Conservation (phyloP, 53 echinoderm and acorn worm species). For the Henricia sp. region DNA sequence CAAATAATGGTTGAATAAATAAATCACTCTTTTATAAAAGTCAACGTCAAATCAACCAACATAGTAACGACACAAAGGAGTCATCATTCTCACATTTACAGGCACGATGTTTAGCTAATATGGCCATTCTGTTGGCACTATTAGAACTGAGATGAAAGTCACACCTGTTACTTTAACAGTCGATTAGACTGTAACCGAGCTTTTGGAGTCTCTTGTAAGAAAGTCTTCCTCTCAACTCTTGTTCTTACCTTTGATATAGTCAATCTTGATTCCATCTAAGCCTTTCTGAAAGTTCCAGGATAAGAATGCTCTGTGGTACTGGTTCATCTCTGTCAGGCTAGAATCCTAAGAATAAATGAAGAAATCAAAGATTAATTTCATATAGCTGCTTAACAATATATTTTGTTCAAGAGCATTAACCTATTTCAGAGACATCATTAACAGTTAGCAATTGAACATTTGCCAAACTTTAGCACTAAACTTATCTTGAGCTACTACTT, state of each 20-base stretch:
- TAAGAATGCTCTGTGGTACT: conserved; percentile 90
- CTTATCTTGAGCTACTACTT: not conserved
- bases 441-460: not conserved
- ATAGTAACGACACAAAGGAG: too few species aligned
- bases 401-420: too few species aligned
- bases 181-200: not conserved
- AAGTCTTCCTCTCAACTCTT: not conserved
- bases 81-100: too few species aligned
- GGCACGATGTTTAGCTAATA: too few species aligned
- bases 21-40: too few species aligned
- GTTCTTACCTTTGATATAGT: conserved; percentile 75
- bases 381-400: not conserved
- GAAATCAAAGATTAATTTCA: too few species aligned
- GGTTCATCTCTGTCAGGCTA: conserved; percentile 71
- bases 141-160: too few species aligned
- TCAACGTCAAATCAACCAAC: too few species aligned
- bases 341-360: conserved; percentile 6
- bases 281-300: conserved; percentile 98
- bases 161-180: too few species aligned
- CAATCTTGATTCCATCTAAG: conserved; percentile 90
- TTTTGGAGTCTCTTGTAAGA: not conserved
- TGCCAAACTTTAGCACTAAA: not conserved
- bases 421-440: too few species aligned
- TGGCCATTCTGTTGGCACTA: too few species aligned
- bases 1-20: too few species aligned